phyloP scores from a whole-genome alignment of 1,140 invertebrate genomes.

The Cotesia chilonis region DNA sequence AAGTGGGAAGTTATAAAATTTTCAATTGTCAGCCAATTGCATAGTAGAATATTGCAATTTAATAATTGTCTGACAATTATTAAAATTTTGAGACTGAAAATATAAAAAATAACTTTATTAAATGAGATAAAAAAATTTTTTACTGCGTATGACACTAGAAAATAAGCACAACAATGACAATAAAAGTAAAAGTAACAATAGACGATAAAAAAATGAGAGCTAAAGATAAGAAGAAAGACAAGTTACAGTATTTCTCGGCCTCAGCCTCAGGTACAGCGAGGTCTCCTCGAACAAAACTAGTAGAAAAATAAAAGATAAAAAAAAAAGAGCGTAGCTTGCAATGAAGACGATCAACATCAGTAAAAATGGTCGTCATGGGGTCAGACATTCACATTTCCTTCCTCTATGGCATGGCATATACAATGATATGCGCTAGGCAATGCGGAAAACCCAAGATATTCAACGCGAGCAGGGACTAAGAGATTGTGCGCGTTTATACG shows the following conservation, averaged over 20 bases:
- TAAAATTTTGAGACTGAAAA: too few species aligned
- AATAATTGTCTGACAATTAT: too few species aligned
- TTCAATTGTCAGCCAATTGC: too few species aligned
- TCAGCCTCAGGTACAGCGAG: too few species aligned
- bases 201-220: not conserved
- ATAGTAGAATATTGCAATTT: too few species aligned
- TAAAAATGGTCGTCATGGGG: conserved; percentile 30
- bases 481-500: conserved; percentile 33
- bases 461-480: not conserved
- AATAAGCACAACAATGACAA: conserved; percentile 2
- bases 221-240: too few species aligned
- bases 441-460: conserved; percentile 4
- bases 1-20: too few species aligned
- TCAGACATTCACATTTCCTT: conserved; percentile 30
- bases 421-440: not conserved
- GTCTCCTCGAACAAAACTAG: not conserved
- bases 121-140: too few species aligned
- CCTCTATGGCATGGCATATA: conserved; percentile 6
- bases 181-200: not conserved
- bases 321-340: not conserved
- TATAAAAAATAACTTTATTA: too few species aligned
- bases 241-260: too few species aligned
- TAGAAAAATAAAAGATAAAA: not conserved
- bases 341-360: conserved; percentile 25
- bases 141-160: conserved; percentile 1